Evolutionary conservation across 2,888 invertebrate species (phyloP), one percentile per base, ranked within the genome.

Genomic region (Asteroscopus sphinx): DNA sequence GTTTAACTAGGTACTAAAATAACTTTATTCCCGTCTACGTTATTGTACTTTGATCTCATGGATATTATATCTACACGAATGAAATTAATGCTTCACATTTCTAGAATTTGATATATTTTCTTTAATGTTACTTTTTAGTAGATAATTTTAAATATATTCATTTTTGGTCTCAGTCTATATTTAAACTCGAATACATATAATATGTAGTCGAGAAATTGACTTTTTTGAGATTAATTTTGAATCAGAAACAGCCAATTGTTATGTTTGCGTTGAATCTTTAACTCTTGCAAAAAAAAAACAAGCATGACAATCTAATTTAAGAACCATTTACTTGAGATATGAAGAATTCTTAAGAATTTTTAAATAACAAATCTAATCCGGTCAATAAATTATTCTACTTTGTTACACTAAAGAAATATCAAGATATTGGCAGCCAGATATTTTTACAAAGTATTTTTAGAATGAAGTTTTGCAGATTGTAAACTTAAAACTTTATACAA

Each of bases 1-100:
- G 58, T 49, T 54, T 63, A 63, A 58, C 42, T 48, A n/a, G n/a
- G n/a, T n/a, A 39, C 44, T 68, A 66, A 55, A 55, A 49, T 53
- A 53, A 70, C 16, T 55, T 59, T 69, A 60, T 53, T 56, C 56
- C 62, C 59, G 69, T 60, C 53, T 72, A 47, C 51, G 45, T 55
- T 17, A 55, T 72, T 72, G 72, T 67, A 72, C 69, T 72, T 72
- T 63, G 41, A 66, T 69, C 48, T 65, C 51, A 44, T 54, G 39
- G 49, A 55, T 59, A 51, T 49, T 30, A 25, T 58, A 21, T 54
- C 30, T 53, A 52, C 44, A 52, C 26, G 26, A 47, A 39, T 53
- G 28, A 26, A 40, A 12, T 40, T 21, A 46, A 13, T 39, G 47
- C 4, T 25, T 6, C n/a, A 35, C 25, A 12, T 15, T 33, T 17